A percentile compares a stretch with the other conserved stretches of the same genome.
Evolutionary conservation across 2,113 vertebrate species (phyloP).

Genomic region (Gopherus evgoodei): DNA sequence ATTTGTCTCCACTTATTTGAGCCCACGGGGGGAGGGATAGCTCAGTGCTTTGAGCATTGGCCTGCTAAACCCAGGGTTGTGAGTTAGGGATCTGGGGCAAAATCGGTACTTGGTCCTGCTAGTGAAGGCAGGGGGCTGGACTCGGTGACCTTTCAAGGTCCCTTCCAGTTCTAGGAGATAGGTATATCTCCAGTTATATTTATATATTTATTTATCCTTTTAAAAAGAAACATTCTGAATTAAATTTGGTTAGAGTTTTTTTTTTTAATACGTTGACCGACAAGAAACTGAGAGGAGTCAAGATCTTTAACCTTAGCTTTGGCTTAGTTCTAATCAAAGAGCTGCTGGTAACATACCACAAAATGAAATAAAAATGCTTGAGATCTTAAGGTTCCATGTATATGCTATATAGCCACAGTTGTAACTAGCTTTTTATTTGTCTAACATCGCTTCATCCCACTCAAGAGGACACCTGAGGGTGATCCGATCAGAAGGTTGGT

Average conservation of each 20-base stretch:
- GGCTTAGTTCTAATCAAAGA: neutral
- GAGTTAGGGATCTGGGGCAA: too few relatives aligned
- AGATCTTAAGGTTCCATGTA: rapidly evolving
- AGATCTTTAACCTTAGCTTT: neutral
- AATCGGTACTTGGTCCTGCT: too few relatives aligned
- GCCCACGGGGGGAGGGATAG: neutral
- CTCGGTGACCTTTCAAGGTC: too few relatives aligned
- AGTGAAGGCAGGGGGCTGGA: too few relatives aligned
- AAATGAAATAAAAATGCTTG: neutral
- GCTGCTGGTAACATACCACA: neutral
- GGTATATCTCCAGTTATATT: too few relatives aligned
- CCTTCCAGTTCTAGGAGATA: too few relatives aligned
- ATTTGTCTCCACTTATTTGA: neutral
- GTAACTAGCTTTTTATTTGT: neutral
- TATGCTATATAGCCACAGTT: neutral
- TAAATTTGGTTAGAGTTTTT: neutral
- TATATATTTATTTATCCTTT: neutral
- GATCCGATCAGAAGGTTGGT: neutral
- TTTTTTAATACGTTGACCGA: too few relatives aligned
- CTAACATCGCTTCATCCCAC: neutral
- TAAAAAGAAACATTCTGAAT: neutral
- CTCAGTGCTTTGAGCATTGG: too few relatives aligned
- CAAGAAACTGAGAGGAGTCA: neutral
- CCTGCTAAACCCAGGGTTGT: too few relatives aligned
- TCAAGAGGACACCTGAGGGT: neutral